Conservation (phyloP, 2,113 vertebrate genomes). For the Oenanthe melanoleuca region DNA sequence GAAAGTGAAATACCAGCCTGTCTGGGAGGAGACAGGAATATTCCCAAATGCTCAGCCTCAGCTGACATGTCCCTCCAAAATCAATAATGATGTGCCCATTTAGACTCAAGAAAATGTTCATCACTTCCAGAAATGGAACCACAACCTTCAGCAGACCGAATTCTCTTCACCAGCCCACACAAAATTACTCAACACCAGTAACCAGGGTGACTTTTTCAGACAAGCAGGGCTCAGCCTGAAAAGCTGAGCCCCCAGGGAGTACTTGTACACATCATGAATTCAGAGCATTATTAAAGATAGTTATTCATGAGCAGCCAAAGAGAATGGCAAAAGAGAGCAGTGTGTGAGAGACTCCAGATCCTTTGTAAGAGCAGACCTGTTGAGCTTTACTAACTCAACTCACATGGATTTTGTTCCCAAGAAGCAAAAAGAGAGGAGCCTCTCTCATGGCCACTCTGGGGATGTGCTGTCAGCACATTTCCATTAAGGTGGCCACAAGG, state of each 20-base stretch:
- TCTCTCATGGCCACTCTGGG: neutral
- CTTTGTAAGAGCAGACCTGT: neutral
- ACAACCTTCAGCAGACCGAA: neutral
- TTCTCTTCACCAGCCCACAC: neutral
- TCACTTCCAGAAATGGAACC: neutral
- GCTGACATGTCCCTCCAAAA: neutral
- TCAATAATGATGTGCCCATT: neutral
- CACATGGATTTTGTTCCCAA: neutral
- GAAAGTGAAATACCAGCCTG: neutral
- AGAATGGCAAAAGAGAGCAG: neutral
- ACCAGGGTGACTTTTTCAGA: neutral
- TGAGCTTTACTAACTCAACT: neutral
- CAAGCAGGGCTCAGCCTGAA: neutral
- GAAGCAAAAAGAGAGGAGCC: neutral
- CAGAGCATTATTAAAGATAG: neutral
- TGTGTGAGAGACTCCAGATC: neutral
- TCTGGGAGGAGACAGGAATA: neutral
- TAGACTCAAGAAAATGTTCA: neutral
- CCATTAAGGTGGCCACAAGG: neutral
- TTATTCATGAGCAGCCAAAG: neutral
- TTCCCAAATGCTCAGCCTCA: neutral
- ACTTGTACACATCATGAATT: neutral
- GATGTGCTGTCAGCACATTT: neutral
- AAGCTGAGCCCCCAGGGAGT: neutral
- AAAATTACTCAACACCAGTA: neutral